Evolutionary conservation across 2,797 vertebrate genomes (phyloP), one percentile per base, ranked within the genome.

Genomic region (Gobio occitaniae): DNA sequence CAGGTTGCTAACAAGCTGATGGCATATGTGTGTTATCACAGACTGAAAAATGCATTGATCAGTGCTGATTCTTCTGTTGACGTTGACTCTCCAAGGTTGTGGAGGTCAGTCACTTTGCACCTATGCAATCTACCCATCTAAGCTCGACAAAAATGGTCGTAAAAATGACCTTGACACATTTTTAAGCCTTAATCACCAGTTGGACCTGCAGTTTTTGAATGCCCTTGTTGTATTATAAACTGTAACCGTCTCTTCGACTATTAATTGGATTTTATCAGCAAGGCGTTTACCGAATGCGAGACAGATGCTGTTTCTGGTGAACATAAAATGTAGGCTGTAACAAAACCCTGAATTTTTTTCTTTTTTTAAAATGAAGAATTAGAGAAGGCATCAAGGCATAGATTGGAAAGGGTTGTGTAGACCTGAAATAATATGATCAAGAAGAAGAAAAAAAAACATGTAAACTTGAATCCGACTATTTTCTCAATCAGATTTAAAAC

Each of bases 1-100:
- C 74, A 32, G 56, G 56, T 77, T 76, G 48, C 17, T 56, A 69
- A 84, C 61, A 84, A 83, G 66, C 63, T 47, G 82, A 77, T 3
- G 1, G 16, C 21, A 47, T 79, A 70, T 59, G 38, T 41, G 54
- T 65, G 52, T 65, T 78, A 41, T 38, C 44, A 69, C 47, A 56
- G n/a, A 38, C 47, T 54, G 48, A 76, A 52, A 77, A 84, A 56
- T 44, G 16, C 59, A 68, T 68, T 84, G 48, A 38, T 76, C 82
- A 16, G n/a, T 59, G 56, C 8, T 6, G 69, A 63, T 56, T 82
- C n/a, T 59, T 13, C 50, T 56, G 54, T 72, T 44, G 69, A 3
- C 0, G 1, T 15, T 21, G 44, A 66, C 66, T 79, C 10, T 17
- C 47, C 41, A 19, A 48, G 69, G 69, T 9, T 48, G 29, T 25